Evolutionary conservation across 2,113 vertebrate species (phyloP), one percentile per base, ranked within the genome.

Genomic region (Mystacornis crossleyi): DNA sequence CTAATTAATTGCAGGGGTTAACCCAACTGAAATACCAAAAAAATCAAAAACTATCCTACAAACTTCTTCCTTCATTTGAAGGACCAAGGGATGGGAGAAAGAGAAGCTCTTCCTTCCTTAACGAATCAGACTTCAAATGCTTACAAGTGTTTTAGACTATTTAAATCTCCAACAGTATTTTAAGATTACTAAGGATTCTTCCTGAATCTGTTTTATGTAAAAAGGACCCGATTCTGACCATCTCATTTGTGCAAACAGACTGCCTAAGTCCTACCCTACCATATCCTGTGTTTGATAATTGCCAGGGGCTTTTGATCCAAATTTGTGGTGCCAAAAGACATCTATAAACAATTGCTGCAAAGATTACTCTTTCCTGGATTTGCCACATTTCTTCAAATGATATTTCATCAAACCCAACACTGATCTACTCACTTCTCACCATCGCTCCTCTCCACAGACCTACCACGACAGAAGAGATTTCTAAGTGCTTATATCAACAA

Each of bases 151-250:
- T 75, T 88, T 29, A 86, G 21, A 29, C 60, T n/a, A 25, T 12
- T 75, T 45, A 50, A 40, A 47, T 50, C 40, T 73, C 70, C 62
- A 82, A 14, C 18, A 25, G 8, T 55, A 53, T 70, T 86, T 92
- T 47, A 83, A 57, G 47, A 51, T 62, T 47, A 51, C 8, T 12
- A 54, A 54, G 14, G 42, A 64, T 73, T 51, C 38, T 18, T 64
- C 34, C 60, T 40, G 62, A 80, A 60, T 33, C 13, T 0, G 0
- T 54, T 55, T 42, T 33, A 14, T 14, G 12, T 9, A n/a, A 36
- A 33, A 31, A n/a, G 4, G 10, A 69, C 24, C 50, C 60, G 40
- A 5, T 71, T 83, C 28, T 47, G 34, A 69, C 33, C 17, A 24
- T 14, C 38, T 81, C 16, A 55, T 43, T 83, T 62, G n/a, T 31